Evolutionary conservation across 2,113 vertebrate genomes (phyloP).

Genomic region (Turnix velox): DNA sequence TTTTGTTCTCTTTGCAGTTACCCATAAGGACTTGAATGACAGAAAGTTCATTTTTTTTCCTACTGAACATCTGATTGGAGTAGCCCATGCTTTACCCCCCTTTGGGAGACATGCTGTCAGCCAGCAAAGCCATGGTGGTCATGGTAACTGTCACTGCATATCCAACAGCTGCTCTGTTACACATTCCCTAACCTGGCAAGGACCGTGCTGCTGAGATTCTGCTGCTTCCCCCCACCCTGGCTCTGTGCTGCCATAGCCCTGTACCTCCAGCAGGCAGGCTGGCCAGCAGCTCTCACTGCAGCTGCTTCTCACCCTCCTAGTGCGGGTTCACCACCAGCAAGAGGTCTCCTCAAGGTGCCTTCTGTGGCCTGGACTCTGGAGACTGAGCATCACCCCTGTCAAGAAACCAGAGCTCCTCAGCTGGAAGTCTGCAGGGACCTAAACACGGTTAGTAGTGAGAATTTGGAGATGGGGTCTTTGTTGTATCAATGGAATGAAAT

Average conservation of each 20-base stretch:
- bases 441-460: background rate
- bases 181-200: conserved; percentile 62
- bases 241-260: background rate
- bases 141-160: conserved; percentile 51
- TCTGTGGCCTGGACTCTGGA: background rate
- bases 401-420: background rate
- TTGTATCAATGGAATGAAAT: background rate
- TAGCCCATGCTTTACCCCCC: conserved; percentile 48
- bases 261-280: background rate
- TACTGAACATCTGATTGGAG: conserved; percentile 58
- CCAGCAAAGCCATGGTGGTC: conserved; percentile 47
- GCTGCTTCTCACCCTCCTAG: background rate
- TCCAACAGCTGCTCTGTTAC: conserved; percentile 56
- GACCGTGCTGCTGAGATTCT: background rate
- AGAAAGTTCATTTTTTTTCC: conserved; percentile 60
- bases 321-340: background rate
- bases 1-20: conserved; percentile 49
- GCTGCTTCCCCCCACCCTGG: background rate
- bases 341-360: background rate
- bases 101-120: conserved; percentile 58
- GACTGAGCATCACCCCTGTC: background rate
- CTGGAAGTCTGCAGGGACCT: background rate
- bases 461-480: background rate
- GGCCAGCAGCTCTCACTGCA: background rate
- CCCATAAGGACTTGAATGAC: conserved; percentile 47